Evolutionary conservation across 2,888 invertebrate species (phyloP).

Genomic region (Leptura quadrifasciata): DNA sequence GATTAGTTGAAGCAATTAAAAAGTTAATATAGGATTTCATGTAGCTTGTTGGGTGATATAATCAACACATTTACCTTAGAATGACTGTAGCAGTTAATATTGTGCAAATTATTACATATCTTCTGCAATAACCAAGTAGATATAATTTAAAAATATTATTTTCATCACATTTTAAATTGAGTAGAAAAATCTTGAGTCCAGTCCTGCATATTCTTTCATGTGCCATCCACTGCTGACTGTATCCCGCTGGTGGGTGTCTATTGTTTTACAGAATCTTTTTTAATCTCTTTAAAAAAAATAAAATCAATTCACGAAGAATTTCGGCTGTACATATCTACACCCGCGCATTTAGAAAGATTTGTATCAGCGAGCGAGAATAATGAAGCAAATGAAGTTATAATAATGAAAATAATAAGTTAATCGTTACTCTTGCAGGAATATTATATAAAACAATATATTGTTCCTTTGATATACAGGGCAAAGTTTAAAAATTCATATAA

Average conservation of each 20-base stretch:
- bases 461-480: too few relatives aligned
- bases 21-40: too few relatives aligned
- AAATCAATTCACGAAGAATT: slow-evolving; percentile 62
- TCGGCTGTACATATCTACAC: slow-evolving; percentile 55
- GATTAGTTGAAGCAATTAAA: too few relatives aligned
- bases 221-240: slow-evolving; percentile 30
- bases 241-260: slow-evolving; percentile 58
- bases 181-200: slow-evolving; percentile 8
- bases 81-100: too few relatives aligned
- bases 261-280: slow-evolving; percentile 64
- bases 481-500: too few relatives aligned
- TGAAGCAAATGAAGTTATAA: slow-evolving; percentile 19
- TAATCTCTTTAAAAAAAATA: slow-evolving; percentile 62
- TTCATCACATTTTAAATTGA: neutral
- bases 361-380: slow-evolving; percentile 10
- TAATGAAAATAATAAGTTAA: neutral
- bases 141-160: too few relatives aligned
- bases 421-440: too few relatives aligned
- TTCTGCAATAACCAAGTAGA: too few relatives aligned
- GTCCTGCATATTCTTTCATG: slow-evolving; percentile 12
- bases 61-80: too few relatives aligned
- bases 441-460: too few relatives aligned
- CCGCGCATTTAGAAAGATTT: slow-evolving; percentile 49
- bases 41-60: too few relatives aligned
- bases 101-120: too few relatives aligned